Percentiles rank a stretch among this genome's conserved stretches.
Conservation (phyloP, 1,140 invertebrate species). For the Lepidotrigona ventralis region DNA sequence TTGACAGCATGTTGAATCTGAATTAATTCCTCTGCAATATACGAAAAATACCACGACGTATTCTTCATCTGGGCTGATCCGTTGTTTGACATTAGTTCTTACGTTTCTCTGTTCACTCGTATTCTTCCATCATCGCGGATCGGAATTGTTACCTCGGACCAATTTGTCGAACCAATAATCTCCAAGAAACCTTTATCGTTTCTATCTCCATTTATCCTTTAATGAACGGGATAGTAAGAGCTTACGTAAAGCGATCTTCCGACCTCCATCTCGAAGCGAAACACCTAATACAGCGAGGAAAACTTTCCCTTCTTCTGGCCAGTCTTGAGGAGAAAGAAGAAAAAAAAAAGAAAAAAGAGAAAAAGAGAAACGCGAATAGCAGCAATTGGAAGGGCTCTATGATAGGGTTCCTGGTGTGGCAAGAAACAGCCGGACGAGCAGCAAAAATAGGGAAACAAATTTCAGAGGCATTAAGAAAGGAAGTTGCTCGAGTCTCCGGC, state of each 20-base stretch:
- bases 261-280: background rate
- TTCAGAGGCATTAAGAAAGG: slow-evolving; percentile 15
- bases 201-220: background rate
- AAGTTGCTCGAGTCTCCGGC: background rate
- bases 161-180: too few relatives aligned
- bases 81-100: too few relatives aligned
- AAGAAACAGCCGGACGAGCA: background rate
- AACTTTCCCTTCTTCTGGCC: background rate
- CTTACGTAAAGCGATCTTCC: background rate
- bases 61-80: too few relatives aligned
- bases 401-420: background rate
- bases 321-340: background rate
- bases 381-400: background rate
- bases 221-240: background rate
- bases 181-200: too few relatives aligned
- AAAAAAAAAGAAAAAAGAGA: too few relatives aligned
- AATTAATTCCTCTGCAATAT: too few relatives aligned
- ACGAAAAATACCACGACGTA: too few relatives aligned
- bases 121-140: too few relatives aligned
- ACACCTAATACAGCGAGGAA: background rate
- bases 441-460: slow-evolving; percentile 8
- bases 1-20: too few relatives aligned
- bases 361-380: background rate
- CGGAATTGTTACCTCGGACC: too few relatives aligned
- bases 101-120: too few relatives aligned